phyloP scores from a whole-genome alignment of 2,888 invertebrate genomes.

The Sinhomidia bicolor region DNA sequence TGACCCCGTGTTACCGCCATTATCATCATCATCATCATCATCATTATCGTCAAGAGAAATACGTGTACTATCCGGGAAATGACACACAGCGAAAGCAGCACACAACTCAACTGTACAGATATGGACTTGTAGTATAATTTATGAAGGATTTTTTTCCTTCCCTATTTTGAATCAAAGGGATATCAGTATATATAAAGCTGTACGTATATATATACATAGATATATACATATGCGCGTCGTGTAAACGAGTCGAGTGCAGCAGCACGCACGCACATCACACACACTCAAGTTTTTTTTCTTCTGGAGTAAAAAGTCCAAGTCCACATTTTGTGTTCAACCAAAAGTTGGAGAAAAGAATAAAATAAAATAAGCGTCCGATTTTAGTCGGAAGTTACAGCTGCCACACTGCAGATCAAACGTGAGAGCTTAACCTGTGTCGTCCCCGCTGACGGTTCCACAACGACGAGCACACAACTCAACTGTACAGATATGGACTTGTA shows the following conservation, averaged over 20 bases:
- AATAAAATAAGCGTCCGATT: too few species aligned
- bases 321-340: constrained; percentile 40
- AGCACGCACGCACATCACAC: neutral
- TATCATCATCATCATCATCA: neutral
- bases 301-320: constrained; percentile 13
- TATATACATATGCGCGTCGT: neutral
- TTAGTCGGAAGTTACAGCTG: constrained; percentile 68
- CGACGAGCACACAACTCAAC: constrained; percentile 66
- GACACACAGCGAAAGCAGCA: neutral
- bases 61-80: neutral
- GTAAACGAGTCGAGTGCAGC: neutral
- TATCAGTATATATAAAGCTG: too few species aligned
- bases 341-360: constrained; percentile 43
- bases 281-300: neutral
- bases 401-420: constrained; percentile 77
- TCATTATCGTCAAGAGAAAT: neutral
- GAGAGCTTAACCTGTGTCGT: constrained; percentile 69
- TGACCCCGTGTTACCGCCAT: neutral
- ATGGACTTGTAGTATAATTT: neutral
- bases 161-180: too few species aligned
- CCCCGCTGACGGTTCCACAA: constrained; percentile 72
- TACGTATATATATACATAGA: neutral
- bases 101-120: neutral
- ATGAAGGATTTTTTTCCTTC: too few species aligned
- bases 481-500: neutral